Base-by-base conservation (phyloP, 1,140 invertebrate species). In the Pantala flavescens region DNA sequence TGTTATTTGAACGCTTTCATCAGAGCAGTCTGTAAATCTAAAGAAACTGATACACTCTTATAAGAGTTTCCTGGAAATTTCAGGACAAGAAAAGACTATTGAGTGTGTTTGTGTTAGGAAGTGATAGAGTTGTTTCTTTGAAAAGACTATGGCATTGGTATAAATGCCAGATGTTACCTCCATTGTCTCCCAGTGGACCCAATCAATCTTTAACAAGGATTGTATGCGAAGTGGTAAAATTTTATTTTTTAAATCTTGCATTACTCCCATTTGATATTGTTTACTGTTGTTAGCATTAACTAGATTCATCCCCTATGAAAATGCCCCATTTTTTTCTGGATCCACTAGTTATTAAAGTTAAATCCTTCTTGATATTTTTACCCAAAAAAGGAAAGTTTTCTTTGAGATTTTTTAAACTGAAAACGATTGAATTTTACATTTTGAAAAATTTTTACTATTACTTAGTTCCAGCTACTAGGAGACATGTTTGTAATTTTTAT, bases 111-210 rank as follows among this genome's bases (percentile, higher is more conserved):
- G 49, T 63, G 49, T 63, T 16, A 1, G 49, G 49, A 63, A 63
- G 49, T 63, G 49, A 63, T 63, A 63, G 14, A 63, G n/a, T 63
- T 63, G 49, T 63, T 63, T 63, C 49, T 63, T 63, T 63, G 49
- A 63, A 63, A 63, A 19, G 49, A 63, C 16, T 16, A 63, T 3
- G 49, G n/a, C 49, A 21, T 21, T 63, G 14, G 14, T 63, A 3
- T 12, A 63, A 63, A 21, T 63, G 49, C 49, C 49, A 19, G 14
- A 21, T 63, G 49, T 63, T 63, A 63, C 49, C 49, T 63, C 49
- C 49, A 63, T 63, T 63, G 49, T 63, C 49, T 63, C 49, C 49
- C 3, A 63, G 49, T 63, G 12, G 49, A 36, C 49, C 49, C 49
- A 63, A 63, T 63, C 14, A 63, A 19, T 63, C 16, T 14, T 63